These are phyloP conservation scores for Micrasema minimum DNA, from an alignment of 1,140 invertebrate species.

Conservation along the genomic window DNA sequence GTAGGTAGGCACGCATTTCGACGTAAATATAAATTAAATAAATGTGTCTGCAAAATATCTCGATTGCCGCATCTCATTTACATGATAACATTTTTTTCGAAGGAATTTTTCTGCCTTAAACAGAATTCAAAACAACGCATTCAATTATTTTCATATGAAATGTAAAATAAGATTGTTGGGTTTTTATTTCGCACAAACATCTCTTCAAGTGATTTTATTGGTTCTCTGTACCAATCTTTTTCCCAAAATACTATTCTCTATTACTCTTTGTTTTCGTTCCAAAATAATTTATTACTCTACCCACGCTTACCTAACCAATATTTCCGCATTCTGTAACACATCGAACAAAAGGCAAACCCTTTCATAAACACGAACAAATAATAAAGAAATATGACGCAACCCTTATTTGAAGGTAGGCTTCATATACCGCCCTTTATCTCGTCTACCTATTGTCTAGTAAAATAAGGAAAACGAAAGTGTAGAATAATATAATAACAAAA, in stretches of 20 bases:
- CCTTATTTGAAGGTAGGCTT: slow-evolving; percentile 10
- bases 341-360: slow-evolving; percentile 32
- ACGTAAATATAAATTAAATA: no score
- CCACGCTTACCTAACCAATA: slow-evolving; percentile 10
- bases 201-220: no score
- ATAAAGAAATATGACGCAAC: slow-evolving; percentile 42
- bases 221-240: neutral
- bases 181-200: no score
- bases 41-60: no score
- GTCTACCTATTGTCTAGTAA: slow-evolving; percentile 13
- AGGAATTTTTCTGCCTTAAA: no score
- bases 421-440: slow-evolving; percentile 2
- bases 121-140: no score
- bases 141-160: no score
- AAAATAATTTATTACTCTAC: slow-evolving; percentile 16
- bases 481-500: slow-evolving; percentile 31
- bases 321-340: slow-evolving; percentile 35
- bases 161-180: no score
- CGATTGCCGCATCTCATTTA: no score
- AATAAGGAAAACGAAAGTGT: slow-evolving; percentile 52
- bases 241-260: neutral
- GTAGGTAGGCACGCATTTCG: no score
- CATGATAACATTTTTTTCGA: no score
- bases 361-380: slow-evolving; percentile 28
- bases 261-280: slow-evolving; percentile 28